Evolutionary conservation across 2,797 vertebrate species (phyloP).

Genomic region (Tapirus indicus): DNA sequence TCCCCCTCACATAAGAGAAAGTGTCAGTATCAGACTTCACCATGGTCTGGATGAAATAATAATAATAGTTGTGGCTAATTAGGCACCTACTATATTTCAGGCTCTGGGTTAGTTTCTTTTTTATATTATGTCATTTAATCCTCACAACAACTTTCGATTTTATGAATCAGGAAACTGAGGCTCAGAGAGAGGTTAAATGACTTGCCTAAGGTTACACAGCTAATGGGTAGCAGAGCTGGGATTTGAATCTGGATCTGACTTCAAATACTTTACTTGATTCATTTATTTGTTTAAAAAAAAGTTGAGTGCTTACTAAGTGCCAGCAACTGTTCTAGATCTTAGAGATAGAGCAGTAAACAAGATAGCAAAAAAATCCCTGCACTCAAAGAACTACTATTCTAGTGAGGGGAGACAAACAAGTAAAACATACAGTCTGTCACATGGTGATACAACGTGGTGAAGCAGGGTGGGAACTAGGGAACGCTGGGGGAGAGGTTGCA

Average conservation of each 20-base stretch:
- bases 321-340: not conserved
- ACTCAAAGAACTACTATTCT: not conserved
- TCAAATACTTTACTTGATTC: not conserved
- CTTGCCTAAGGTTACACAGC: not conserved
- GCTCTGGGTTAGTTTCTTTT: not conserved
- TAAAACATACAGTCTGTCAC: not conserved
- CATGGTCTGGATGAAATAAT: not conserved
- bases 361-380: not conserved
- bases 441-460: not conserved
- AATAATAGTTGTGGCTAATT: not conserved
- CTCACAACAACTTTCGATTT: not conserved
- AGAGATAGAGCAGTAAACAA: not conserved
- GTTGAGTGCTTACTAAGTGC: not conserved
- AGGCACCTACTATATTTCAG: not conserved
- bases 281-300: not conserved
- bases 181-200: not conserved
- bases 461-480: not conserved
- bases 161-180: not conserved
- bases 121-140: not conserved
- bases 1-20: not conserved
- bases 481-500: not conserved
- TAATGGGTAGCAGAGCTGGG: not conserved
- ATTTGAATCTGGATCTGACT: not conserved
- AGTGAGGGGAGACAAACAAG: not conserved
- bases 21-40: not conserved